Conservation (phyloP, 2,888 invertebrate species). For the Chymomyza caudatula region DNA sequence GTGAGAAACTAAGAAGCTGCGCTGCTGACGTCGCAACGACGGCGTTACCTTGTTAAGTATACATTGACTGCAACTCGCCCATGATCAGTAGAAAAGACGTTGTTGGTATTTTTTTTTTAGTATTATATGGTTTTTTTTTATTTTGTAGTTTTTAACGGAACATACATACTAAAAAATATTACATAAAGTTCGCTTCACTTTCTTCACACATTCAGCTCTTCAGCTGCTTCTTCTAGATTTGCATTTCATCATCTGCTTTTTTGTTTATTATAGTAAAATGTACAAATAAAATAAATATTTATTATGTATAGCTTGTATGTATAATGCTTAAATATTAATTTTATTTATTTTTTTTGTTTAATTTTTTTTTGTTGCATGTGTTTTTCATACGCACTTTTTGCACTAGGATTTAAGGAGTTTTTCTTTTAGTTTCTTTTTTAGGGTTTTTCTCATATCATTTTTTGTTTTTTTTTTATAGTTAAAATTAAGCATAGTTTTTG, state of each 20-base stretch:
- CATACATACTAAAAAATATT: slow-evolving; percentile 74
- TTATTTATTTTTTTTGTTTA: slow-evolving; percentile 44
- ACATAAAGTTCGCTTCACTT: slow-evolving; percentile 62
- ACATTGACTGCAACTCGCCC: background rate
- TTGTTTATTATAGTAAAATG: slow-evolving; percentile 72
- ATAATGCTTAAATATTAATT: slow-evolving; percentile 62
- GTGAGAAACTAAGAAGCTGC: no score
- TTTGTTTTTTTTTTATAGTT: slow-evolving; percentile 50
- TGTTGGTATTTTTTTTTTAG: slow-evolving; percentile 50
- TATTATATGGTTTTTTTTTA: slow-evolving; percentile 73
- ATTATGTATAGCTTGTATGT: slow-evolving; percentile 67
- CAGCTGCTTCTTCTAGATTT: slow-evolving; percentile 4
- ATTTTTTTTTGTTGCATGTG: slow-evolving; percentile 24
- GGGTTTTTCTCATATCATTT: background rate
- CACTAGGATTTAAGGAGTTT: slow-evolving; percentile 30
- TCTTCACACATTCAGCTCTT: background rate
- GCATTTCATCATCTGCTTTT: slow-evolving; percentile 39
- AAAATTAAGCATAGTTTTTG: slow-evolving; percentile 63
- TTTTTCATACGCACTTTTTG: slow-evolving; percentile 41
- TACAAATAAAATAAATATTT: slow-evolving; percentile 76
- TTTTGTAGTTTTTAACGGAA: slow-evolving; percentile 75
- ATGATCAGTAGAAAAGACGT: background rate
- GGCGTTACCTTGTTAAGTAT: background rate
- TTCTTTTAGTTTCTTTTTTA: slow-evolving; percentile 21
- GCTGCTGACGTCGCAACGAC: no score